Evolutionary conservation across 2,888 invertebrate genomes (phyloP), one percentile per base, ranked within the genome.

Genomic region (Nemotelus pantherinus): DNA sequence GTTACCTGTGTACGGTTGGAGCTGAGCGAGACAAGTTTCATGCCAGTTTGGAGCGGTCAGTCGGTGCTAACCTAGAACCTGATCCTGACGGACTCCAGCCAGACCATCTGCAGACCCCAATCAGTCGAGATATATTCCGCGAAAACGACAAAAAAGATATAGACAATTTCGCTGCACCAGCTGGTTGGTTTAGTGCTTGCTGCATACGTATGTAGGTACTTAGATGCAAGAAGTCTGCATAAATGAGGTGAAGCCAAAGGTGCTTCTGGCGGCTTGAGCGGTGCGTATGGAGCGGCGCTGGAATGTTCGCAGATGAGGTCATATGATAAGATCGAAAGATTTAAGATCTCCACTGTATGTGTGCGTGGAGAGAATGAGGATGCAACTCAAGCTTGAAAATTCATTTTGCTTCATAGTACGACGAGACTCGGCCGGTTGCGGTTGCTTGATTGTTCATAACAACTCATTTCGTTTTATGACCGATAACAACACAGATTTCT

Each of bases 281-380:
- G 10, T 48, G 47, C 3, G 10, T 4, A 67, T 47, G 47, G 71
- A 45, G 71, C 10, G 58, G 45, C 58, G 58, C n/a, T 58, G 60
- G 48, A 60, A 48, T 50, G 63, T 6, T 39, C 50, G 43, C 6
- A 60, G 74, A 74, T 74, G 74, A 60, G 63, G 63, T 74, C 74
- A 60, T 25, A 25, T 60, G 74, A 74, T 60, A 74, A 74, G 47
- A 74, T 74, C 63, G 48, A 41, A 48, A 60, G 70, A 70, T 68
- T 68, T 67, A 47, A 45, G 25, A 39, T 39, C 67, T 3, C 47
- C 39, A 25, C 2, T 43, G 25, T 25, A 39, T 53, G 10, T 53
- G 41, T 50, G 50, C 39, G 50, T 50, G 10, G 25, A 10, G 53
- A 6, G 25, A 64, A n/a, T 45, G 67, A 2, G 48, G 25, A 25